These are phyloP conservation scores for Odontamblyopus lacepedii DNA, from an alignment of 2,797 vertebrate genomes.

Conservation along the genomic window DNA sequence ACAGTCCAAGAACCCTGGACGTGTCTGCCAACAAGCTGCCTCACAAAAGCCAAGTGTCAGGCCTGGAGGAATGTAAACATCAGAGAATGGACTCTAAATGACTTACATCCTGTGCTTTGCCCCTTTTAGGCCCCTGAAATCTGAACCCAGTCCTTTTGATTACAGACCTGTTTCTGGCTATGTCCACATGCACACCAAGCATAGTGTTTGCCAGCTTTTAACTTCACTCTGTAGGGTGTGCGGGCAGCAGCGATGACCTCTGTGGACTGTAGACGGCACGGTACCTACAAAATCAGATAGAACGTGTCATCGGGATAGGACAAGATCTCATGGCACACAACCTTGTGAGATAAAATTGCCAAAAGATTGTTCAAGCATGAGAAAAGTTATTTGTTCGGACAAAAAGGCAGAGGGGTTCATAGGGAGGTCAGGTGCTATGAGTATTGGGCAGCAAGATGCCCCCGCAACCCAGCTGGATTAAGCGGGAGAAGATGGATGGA, in stretches of 20 bases:
- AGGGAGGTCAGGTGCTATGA: no score
- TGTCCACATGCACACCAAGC: constrained; percentile 87
- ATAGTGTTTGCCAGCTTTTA: constrained; percentile 80
- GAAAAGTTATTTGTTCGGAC: no score
- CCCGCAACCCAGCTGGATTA: no score
- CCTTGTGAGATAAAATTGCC: no score
- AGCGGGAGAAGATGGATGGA: no score
- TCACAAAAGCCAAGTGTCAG: constrained; percentile 8
- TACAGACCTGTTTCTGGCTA: constrained; percentile 83
- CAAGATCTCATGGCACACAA: no score
- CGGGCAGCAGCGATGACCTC: constrained; percentile 70
- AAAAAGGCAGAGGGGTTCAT: no score
- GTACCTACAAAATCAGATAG: constrained; percentile 37
- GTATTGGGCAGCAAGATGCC: no score
- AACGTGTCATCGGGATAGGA: background rate
- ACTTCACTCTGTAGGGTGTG: constrained; percentile 77
- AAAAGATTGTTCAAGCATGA: no score
- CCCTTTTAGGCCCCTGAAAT: constrained; percentile 9
- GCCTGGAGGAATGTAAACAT: background rate
- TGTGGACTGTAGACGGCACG: constrained; percentile 43
- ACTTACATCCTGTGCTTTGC: background rate
- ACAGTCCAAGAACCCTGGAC: background rate
- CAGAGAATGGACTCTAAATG: constrained; percentile 12
- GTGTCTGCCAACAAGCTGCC: background rate
- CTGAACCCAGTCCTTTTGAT: background rate